Conservation (phyloP, 2,113 vertebrate genomes). For the Spilogale gracilis region DNA sequence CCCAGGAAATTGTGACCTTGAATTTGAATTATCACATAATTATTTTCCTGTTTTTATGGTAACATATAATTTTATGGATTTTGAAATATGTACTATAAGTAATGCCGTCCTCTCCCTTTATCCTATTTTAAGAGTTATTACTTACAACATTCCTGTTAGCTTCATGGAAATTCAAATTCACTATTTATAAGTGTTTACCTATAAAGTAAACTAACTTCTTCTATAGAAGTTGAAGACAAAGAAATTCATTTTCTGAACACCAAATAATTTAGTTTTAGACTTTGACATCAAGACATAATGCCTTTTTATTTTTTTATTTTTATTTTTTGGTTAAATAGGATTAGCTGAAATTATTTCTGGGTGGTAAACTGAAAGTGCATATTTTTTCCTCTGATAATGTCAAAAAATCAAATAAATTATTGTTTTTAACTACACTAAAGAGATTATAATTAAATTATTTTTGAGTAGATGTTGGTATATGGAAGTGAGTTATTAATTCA, state of each 20-base stretch:
- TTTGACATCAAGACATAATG: background rate
- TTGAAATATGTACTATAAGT: background rate
- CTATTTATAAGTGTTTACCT: background rate
- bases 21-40: background rate
- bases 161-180: background rate
- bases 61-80: slow-evolving; percentile 36
- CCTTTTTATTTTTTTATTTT: background rate
- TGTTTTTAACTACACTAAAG: background rate
- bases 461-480: background rate
- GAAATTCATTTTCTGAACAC: background rate
- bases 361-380: background rate
- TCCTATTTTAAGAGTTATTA: background rate
- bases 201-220: background rate
- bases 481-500: background rate
- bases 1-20: background rate
- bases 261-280: background rate
- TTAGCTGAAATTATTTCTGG: background rate
- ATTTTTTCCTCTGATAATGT: background rate
- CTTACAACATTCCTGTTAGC: background rate
- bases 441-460: background rate
- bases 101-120: background rate
- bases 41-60: background rate
- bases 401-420: background rate
- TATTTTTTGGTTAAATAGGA: background rate
- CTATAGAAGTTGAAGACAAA: background rate